Conservation (phyloP, 2,888 invertebrate genomes). For the Synanthedon formicaeformis region DNA sequence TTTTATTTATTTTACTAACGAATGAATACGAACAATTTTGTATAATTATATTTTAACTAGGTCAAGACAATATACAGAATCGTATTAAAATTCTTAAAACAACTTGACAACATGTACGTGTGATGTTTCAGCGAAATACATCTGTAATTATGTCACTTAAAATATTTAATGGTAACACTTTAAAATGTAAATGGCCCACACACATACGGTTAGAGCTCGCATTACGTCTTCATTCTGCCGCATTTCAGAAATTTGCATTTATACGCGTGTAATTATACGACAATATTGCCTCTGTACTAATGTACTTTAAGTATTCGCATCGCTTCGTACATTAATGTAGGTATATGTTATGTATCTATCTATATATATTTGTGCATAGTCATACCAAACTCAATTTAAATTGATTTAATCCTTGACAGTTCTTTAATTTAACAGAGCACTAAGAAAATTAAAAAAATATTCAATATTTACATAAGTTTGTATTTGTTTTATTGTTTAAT, state of each 20-base stretch:
- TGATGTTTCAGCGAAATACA: no score
- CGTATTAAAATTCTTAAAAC: no score
- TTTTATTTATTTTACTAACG: no score
- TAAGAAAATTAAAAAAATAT: no score
- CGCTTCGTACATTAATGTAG: neutral
- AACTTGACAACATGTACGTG: no score
- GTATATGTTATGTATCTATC: neutral
- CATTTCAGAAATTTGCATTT: slow-evolving; percentile 11
- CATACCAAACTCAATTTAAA: neutral
- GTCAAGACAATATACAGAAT: no score
- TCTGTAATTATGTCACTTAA: no score
- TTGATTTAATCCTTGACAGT: neutral
- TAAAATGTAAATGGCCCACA: slow-evolving; percentile 9
- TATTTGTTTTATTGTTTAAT: no score
- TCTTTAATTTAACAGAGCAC: neutral
- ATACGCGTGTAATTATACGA: slow-evolving; percentile 10
- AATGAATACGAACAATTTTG: no score
- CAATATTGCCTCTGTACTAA: slow-evolving; percentile 7
- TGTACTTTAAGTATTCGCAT: slow-evolving; percentile 2
- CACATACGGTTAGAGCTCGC: slow-evolving; percentile 7
- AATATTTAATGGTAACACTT: slow-evolving; percentile 3
- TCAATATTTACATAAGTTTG: no score
- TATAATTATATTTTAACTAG: no score
- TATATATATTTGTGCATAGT: no score
- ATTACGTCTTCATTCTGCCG: slow-evolving; percentile 11